Conservation (phyloP, 2,113 vertebrate genomes). For the Cercopithecus mona region DNA sequence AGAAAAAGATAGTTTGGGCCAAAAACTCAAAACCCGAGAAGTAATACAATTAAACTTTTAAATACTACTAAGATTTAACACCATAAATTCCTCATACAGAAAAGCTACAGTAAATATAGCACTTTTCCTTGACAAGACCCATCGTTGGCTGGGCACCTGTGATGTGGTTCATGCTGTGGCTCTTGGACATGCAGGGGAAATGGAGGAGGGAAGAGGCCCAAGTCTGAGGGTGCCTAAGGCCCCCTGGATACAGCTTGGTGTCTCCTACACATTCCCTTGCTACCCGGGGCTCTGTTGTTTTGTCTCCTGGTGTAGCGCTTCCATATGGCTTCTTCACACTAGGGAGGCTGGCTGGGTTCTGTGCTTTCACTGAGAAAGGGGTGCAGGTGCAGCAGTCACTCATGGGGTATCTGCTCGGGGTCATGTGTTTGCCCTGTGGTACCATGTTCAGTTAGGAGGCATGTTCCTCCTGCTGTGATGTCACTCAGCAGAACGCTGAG, state of each 20-base stretch:
- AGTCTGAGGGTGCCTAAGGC: background rate
- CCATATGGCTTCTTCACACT: rapidly evolving
- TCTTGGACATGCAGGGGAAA: background rate
- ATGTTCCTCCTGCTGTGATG: background rate
- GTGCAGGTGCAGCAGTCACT: rapidly evolving
- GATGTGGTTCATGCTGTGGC: too few species aligned
- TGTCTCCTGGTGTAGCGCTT: too few species aligned
- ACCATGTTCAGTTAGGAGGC: background rate
- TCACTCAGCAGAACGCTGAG: background rate
- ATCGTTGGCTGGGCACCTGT: rapidly evolving
- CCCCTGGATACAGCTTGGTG: rapidly evolving
- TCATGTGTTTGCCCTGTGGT: background rate
- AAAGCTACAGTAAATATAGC: too few species aligned
- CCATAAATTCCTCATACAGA: background rate
- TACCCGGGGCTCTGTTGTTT: rapidly evolving
- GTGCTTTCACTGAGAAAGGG: rapidly evolving
- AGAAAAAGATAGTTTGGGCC: background rate
- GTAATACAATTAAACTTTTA: background rate
- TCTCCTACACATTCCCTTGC: rapidly evolving
- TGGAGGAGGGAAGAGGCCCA: background rate
- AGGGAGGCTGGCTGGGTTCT: background rate
- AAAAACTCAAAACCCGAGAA: background rate
- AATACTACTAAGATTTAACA: background rate
- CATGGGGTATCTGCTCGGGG: rapidly evolving
- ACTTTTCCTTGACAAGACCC: background rate